phyloP scores from a whole-genome alignment of 2,888 invertebrate species.

The Drosophila prostipennis region DNA sequence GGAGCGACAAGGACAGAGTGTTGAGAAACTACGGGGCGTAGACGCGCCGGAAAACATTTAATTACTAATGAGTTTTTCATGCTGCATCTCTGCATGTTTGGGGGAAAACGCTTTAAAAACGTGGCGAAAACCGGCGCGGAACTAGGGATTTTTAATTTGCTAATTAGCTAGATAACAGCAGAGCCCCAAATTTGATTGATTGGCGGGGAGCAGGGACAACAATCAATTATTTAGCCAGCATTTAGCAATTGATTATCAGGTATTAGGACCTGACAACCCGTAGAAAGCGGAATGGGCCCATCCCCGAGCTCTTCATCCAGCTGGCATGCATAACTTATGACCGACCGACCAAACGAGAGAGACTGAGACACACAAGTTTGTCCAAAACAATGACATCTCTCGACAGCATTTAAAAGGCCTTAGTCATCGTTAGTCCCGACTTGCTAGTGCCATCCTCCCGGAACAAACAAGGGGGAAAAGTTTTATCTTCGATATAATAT shows the following conservation, averaged over 20 bases:
- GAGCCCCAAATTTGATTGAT: constrained; percentile 64
- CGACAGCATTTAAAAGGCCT: constrained; percentile 69
- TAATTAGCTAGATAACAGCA: constrained; percentile 58
- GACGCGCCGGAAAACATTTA: constrained; percentile 75
- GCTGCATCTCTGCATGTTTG: constrained; percentile 51
- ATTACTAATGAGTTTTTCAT: constrained; percentile 78
- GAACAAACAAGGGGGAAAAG: constrained; percentile 54
- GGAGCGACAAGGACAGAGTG: constrained; percentile 21
- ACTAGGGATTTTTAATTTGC: constrained; percentile 73
- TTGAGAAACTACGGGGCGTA: constrained; percentile 73
- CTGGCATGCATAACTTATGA: constrained; percentile 71
- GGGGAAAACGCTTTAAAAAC: constrained; percentile 63
- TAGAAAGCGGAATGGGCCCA: background rate
- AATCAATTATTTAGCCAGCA: constrained; percentile 67
- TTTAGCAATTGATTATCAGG: constrained; percentile 76
- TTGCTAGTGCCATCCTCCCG: constrained; percentile 4
- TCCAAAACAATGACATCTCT: constrained; percentile 74
- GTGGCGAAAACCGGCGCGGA: constrained; percentile 33
- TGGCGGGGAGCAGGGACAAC: constrained; percentile 32
- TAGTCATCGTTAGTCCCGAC: constrained; percentile 71
- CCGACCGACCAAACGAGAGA: too few relatives aligned
- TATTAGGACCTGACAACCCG: constrained; percentile 49
- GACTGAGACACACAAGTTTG: constrained; percentile 45
- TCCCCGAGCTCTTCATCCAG: constrained; percentile 20
- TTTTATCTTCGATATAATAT: constrained; percentile 73